Evolutionary conservation across 2,888 invertebrate genomes (phyloP).

Genomic region (Zeuzera pyrina): DNA sequence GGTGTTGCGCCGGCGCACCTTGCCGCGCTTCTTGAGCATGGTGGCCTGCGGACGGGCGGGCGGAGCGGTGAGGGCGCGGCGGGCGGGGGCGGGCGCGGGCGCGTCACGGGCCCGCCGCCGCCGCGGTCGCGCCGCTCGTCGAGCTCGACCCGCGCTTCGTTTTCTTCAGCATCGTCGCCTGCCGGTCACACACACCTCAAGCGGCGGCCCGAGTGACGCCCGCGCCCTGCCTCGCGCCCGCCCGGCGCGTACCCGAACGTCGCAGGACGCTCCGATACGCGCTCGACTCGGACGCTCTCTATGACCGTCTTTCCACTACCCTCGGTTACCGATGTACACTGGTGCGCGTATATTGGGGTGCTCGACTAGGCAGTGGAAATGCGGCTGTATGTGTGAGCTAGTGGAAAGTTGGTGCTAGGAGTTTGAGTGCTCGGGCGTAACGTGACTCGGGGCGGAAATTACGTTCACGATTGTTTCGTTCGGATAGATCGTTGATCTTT

Average conservation of each 20-base stretch:
- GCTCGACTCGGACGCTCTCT: background rate
- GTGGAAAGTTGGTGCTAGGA: slow-evolving; percentile 34
- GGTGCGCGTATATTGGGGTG: background rate
- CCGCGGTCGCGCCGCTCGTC: slow-evolving; percentile 80
- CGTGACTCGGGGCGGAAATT: slow-evolving; percentile 40
- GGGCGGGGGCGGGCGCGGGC: slow-evolving; percentile 22
- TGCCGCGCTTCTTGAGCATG: slow-evolving; percentile 99
- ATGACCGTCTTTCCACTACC: background rate
- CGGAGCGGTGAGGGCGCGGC: slow-evolving; percentile 13
- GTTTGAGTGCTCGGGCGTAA: slow-evolving; percentile 46
- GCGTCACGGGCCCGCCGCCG: slow-evolving; percentile 69
- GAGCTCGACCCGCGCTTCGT: slow-evolving; percentile 96
- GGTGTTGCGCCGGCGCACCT: slow-evolving; percentile 97
- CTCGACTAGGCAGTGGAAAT: slow-evolving; percentile 4
- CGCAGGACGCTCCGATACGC: slow-evolving; percentile 4
- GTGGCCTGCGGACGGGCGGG: slow-evolving; percentile 90
- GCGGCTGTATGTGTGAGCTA: slow-evolving; percentile 6
- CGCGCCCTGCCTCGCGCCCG: slow-evolving; percentile 22
- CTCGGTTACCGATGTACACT: too few relatives aligned
- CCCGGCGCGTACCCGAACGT: slow-evolving; percentile 6
- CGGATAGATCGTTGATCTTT: too few relatives aligned
- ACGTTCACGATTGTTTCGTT: too few relatives aligned
- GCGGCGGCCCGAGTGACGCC: slow-evolving; percentile 12
- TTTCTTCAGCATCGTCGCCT: slow-evolving; percentile 99
- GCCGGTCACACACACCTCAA: slow-evolving; percentile 49